Conservation (phyloP, 2,113 vertebrate species). For the Clarias batrachus region DNA sequence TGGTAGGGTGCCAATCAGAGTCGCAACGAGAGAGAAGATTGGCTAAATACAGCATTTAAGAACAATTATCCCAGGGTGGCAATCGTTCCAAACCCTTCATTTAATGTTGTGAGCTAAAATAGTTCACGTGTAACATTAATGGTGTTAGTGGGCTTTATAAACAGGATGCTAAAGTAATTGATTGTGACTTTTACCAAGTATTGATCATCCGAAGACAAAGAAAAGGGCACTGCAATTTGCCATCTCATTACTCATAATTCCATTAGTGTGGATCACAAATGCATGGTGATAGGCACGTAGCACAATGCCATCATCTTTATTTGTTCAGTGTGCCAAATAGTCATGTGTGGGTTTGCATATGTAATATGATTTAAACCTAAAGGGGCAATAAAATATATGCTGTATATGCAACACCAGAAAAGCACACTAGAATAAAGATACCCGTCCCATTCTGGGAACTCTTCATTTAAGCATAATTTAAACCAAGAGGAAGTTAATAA, state of each 20-base stretch:
- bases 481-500: neutral
- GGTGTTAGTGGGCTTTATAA: neutral
- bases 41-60: slow-evolving; percentile 46
- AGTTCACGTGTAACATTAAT: neutral
- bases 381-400: neutral
- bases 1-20: slow-evolving; percentile 53
- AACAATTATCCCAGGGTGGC: slow-evolving; percentile 39
- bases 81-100: slow-evolving; percentile 5
- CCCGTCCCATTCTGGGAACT: neutral
- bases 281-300: too few relatives aligned
- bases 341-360: neutral
- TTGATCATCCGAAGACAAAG: neutral
- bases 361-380: neutral
- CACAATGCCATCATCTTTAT: neutral
- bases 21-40: slow-evolving; percentile 39
- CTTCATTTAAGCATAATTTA: neutral
- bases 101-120: slow-evolving; percentile 6
- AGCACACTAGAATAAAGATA: neutral
- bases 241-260: neutral
- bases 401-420: neutral
- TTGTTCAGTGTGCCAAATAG: neutral
- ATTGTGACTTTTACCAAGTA: neutral
- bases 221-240: neutral
- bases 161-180: neutral
- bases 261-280: neutral